Evolutionary conservation across 2,888 invertebrate species (phyloP).

Genomic region (Axea sp.): DNA sequence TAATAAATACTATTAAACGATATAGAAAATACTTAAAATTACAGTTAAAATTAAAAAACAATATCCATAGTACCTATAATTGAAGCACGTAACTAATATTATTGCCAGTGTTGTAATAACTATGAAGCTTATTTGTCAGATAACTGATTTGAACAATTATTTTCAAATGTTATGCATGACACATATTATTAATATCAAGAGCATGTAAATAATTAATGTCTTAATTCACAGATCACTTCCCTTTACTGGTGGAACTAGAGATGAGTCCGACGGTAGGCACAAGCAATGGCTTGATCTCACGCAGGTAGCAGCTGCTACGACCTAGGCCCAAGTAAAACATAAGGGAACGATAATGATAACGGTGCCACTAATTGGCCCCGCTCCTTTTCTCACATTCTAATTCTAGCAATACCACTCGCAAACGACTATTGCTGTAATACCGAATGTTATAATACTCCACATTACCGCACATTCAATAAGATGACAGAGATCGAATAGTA

Average conservation of each 20-base stretch:
- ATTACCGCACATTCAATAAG: slow-evolving; percentile 76
- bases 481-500: slow-evolving; percentile 71
- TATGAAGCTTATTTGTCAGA: too few relatives aligned
- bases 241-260: slow-evolving; percentile 93
- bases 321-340: slow-evolving; percentile 76
- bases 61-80: too few relatives aligned
- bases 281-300: slow-evolving; percentile 90
- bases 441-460: slow-evolving; percentile 74
- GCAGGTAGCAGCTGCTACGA: slow-evolving; percentile 87
- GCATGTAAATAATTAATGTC: slow-evolving; percentile 31
- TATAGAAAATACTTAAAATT: too few relatives aligned
- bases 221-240: slow-evolving; percentile 89
- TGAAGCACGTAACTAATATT: too few relatives aligned
- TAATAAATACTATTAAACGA: too few relatives aligned
- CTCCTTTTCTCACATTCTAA: slow-evolving; percentile 76
- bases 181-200: slow-evolving; percentile 4
- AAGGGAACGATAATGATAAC: slow-evolving; percentile 66
- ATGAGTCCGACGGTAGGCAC: slow-evolving; percentile 89
- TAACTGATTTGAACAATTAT: too few relatives aligned
- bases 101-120: too few relatives aligned
- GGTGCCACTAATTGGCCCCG: slow-evolving; percentile 66
- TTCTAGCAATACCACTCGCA: slow-evolving; percentile 76
- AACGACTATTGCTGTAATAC: slow-evolving; percentile 72
- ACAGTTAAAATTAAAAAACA: too few relatives aligned
- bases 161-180: too few relatives aligned